phyloP scores from a whole-genome alignment of 2,888 invertebrate species.

The Parasteatoda lunata region DNA sequence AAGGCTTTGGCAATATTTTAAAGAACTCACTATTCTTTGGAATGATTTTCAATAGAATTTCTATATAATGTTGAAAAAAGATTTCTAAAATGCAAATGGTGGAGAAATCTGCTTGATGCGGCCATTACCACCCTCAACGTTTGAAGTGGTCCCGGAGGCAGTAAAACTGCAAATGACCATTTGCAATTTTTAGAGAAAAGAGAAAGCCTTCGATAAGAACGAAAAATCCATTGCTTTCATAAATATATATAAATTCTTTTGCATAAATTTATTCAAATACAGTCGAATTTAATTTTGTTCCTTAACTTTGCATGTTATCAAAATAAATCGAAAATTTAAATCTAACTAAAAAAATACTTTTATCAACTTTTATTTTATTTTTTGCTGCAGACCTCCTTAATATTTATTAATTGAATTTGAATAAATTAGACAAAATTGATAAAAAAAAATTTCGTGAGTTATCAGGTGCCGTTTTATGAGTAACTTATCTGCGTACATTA shows the following conservation, averaged over 20 bases:
- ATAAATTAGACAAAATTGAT: too few species aligned
- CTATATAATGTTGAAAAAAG: constrained; percentile 7
- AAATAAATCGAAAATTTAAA: too few species aligned
- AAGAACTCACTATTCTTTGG: constrained; percentile 25
- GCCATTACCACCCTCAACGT: constrained; percentile 3
- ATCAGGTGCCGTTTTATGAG: too few species aligned
- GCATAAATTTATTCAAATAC: too few species aligned
- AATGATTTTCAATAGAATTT: constrained; percentile 37
- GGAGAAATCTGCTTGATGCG: constrained; percentile 6
- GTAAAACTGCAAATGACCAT: constrained; percentile 1
- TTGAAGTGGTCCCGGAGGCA: neutral
- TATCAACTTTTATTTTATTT: too few species aligned
- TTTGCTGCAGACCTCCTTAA: too few species aligned
- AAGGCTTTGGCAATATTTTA: constrained; percentile 46
- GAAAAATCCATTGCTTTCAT: neutral
- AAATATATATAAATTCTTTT: neutral
- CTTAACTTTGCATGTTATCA: too few species aligned
- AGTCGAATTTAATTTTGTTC: too few species aligned
- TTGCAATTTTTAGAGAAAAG: neutral
- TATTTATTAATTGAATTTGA: too few species aligned
- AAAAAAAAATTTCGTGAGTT: too few species aligned
- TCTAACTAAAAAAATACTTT: too few species aligned
- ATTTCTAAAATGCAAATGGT: constrained; percentile 35
- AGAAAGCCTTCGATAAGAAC: neutral
- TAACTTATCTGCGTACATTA: too few species aligned